Conservation (phyloP, 2,888 invertebrate species). For the Tridacna gigas region DNA sequence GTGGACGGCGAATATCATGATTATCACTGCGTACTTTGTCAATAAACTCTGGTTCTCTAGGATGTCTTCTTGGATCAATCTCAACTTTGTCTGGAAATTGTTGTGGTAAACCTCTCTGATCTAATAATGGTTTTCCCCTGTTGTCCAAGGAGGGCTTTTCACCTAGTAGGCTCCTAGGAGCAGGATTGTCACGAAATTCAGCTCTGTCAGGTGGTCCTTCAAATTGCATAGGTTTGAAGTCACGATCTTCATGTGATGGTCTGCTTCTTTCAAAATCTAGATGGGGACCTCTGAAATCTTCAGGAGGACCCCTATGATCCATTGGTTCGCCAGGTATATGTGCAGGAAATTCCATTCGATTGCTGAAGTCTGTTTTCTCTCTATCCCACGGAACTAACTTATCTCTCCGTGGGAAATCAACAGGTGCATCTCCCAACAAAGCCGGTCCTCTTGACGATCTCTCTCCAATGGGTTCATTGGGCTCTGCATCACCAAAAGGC, state of each 20-base stretch:
- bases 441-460: background rate
- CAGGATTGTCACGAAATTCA: background rate
- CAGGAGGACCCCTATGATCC: slow-evolving; percentile 11
- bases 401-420: background rate
- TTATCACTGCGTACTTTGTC: background rate
- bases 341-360: background rate
- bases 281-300: slow-evolving; percentile 4
- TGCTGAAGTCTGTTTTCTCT: background rate
- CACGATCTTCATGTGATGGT: slow-evolving; percentile 1
- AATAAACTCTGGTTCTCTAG: background rate
- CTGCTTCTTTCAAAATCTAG: slow-evolving; percentile 4
- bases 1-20: background rate
- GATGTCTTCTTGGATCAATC: background rate
- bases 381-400: background rate
- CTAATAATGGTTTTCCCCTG: background rate
- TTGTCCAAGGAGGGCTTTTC: background rate
- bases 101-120: background rate
- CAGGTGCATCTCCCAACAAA: background rate
- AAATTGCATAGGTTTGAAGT: background rate
- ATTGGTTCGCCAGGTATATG: background rate
- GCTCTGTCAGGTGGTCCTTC: background rate
- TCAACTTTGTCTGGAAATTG: background rate
- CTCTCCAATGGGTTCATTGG: background rate
- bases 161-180: background rate
- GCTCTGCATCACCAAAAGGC: background rate